Conservation (phyloP, 92 coral and sea anemone species). For the Diadumene lineata region DNA sequence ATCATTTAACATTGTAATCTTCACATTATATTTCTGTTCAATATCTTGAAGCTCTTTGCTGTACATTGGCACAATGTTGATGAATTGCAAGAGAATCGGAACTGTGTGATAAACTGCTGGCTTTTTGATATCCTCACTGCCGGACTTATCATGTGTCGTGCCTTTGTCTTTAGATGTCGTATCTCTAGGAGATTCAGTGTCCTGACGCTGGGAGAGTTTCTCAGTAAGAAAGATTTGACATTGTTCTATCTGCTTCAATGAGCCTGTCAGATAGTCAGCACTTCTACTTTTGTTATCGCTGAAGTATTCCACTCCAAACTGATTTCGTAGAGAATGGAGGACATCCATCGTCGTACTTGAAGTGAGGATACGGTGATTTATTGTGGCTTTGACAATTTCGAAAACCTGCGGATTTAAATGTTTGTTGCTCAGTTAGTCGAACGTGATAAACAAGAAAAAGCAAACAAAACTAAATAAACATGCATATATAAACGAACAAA, state of each 20-base stretch:
- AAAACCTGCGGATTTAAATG: too few relatives aligned
- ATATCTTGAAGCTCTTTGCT: neutral
- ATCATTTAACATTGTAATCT: neutral
- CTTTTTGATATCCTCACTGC: neutral
- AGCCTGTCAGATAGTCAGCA: neutral
- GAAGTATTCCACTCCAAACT: neutral
- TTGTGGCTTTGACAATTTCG: conserved; percentile 8
- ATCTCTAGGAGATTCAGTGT: neutral
- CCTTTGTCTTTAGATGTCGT: neutral
- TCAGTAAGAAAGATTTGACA: neutral
- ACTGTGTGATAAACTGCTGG: conserved; percentile 1
- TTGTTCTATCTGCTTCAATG: neutral
- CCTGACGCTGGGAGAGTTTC: neutral
- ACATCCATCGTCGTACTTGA: neutral
- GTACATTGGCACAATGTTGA: conserved; percentile 12
- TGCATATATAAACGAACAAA: too few relatives aligned
- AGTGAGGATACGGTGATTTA: neutral
- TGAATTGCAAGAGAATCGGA: conserved; percentile 6
- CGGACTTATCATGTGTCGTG: neutral
- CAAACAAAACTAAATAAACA: too few relatives aligned
- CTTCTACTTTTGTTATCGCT: neutral
- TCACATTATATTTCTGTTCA: neutral
- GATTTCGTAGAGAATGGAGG: neutral
- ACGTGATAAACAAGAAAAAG: too few relatives aligned
- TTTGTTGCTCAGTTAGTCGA: too few relatives aligned